Percentiles rank a stretch among this genome's conserved stretches.
Evolutionary conservation across 2,797 vertebrate genomes (phyloP).

Genomic region (Tadarida brasiliensis): DNA sequence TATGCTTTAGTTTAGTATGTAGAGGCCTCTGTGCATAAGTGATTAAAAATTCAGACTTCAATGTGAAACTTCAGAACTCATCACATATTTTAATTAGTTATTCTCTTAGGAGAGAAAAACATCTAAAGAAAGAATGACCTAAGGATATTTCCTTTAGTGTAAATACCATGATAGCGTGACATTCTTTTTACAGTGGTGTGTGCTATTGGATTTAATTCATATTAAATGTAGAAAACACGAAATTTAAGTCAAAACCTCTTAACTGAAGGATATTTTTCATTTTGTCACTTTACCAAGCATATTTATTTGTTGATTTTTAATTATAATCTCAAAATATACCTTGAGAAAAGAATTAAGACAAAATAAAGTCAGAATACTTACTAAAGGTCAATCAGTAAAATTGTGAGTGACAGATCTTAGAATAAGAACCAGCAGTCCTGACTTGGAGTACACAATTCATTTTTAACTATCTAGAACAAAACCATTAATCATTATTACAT

Average conservation of each 20-base stretch:
- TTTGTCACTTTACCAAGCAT: conserved; percentile 33
- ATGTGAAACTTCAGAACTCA: background rate
- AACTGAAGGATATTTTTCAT: conserved; percentile 10
- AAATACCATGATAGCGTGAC: background rate
- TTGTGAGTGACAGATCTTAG: conserved; percentile 60
- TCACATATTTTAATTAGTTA: conserved; percentile 9
- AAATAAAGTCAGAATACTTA: conserved; percentile 36
- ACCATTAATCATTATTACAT: conserved; percentile 79
- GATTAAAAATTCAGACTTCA: conserved; percentile 37
- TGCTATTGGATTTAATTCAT: conserved; percentile 24
- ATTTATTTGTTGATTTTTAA: conserved; percentile 58
- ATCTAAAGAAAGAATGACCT: background rate
- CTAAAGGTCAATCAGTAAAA: conserved; percentile 57
- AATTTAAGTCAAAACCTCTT: background rate
- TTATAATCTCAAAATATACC: conserved; percentile 22
- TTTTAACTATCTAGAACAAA: conserved; percentile 71
- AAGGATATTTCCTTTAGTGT: background rate
- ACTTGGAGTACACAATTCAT: conserved; percentile 31
- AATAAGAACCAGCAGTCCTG: conserved; percentile 42
- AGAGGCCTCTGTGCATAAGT: background rate
- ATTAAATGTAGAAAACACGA: conserved; percentile 50
- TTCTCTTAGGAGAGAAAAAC: background rate
- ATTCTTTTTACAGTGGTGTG: background rate
- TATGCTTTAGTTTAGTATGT: background rate
- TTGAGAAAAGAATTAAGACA: conserved; percentile 39